These are phyloP conservation scores for Euclidia mi DNA, from an alignment of 2,888 invertebrate genomes.

Conservation along the genomic window DNA sequence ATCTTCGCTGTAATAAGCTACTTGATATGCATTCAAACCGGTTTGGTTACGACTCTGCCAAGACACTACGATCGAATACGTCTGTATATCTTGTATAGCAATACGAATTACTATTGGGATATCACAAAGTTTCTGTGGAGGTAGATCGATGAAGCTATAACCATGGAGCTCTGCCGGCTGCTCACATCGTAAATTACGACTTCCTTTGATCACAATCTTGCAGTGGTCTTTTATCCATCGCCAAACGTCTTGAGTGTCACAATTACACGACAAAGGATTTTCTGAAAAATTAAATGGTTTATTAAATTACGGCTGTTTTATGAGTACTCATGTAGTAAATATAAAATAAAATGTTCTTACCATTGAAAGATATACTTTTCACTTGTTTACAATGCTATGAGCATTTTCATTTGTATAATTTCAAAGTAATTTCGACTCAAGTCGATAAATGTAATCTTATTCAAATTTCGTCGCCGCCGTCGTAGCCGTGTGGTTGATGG, in stretches of 20 bases:
- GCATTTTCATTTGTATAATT: slow-evolving; percentile 94
- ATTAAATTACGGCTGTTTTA: slow-evolving; percentile 3
- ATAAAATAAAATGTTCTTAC: slow-evolving; percentile 84
- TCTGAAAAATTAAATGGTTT: slow-evolving; percentile 88
- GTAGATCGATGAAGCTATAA: slow-evolving; percentile 93
- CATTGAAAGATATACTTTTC: slow-evolving; percentile 94
- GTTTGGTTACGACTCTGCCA: slow-evolving; percentile 97
- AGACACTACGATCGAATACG: slow-evolving; percentile 95
- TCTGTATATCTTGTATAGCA: slow-evolving; percentile 96
- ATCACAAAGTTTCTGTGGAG: slow-evolving; percentile 95
- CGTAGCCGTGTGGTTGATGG: no score
- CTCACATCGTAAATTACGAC: slow-evolving; percentile 93
- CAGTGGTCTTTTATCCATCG: slow-evolving; percentile 97
- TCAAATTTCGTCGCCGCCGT: slow-evolving; percentile 93
- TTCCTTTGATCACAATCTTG: slow-evolving; percentile 92
- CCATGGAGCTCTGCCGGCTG: slow-evolving; percentile 95
- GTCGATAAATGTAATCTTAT: slow-evolving; percentile 94
- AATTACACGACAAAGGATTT: slow-evolving; percentile 97
- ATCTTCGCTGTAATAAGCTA: slow-evolving; percentile 93
- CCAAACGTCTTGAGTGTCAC: slow-evolving; percentile 97
- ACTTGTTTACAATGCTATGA: slow-evolving; percentile 95
- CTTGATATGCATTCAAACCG: slow-evolving; percentile 95
- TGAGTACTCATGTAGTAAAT: slow-evolving; percentile 4
- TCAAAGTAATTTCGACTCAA: slow-evolving; percentile 96
- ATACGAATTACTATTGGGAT: slow-evolving; percentile 95